Evolutionary conservation across 2,113 vertebrate genomes (phyloP).

Genomic region (Etheostoma cragini): DNA sequence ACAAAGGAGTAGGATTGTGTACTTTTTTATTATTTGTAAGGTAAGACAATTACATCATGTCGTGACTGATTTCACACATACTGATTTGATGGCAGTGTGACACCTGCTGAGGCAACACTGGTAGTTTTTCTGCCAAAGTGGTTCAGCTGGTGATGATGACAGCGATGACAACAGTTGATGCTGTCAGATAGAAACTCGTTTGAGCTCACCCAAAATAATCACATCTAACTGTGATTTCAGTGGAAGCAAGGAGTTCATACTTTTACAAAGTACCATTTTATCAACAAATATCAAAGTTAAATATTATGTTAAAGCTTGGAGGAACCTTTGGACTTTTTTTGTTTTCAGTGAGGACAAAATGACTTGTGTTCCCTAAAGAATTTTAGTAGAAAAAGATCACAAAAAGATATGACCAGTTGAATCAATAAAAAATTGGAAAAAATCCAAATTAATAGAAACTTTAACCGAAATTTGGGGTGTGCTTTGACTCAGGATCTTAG

Average conservation of each 20-base stretch:
- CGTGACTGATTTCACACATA: background rate
- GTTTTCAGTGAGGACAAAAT: background rate
- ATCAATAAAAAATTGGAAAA: background rate
- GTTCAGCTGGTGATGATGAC: background rate
- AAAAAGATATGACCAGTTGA: background rate
- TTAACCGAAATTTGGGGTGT: too few relatives aligned
- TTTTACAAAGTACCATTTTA: background rate
- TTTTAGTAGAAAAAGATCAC: background rate
- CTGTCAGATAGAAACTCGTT: background rate
- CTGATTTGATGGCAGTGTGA: background rate
- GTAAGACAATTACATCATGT: background rate
- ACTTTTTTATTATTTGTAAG: background rate
- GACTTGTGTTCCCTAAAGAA: background rate
- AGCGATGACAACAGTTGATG: background rate
- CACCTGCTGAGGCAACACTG: conserved; percentile 1
- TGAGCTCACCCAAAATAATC: background rate
- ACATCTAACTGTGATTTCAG: background rate
- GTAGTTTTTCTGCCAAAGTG: background rate
- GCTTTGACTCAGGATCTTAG: background rate
- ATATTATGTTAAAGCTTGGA: background rate
- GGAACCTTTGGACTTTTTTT: background rate
- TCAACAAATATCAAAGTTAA: background rate
- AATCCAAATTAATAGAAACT: background rate
- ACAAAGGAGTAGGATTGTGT: background rate
- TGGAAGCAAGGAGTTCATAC: background rate